Base-by-base conservation (phyloP, 2,113 vertebrate genomes). In the Cairina moschata region DNA sequence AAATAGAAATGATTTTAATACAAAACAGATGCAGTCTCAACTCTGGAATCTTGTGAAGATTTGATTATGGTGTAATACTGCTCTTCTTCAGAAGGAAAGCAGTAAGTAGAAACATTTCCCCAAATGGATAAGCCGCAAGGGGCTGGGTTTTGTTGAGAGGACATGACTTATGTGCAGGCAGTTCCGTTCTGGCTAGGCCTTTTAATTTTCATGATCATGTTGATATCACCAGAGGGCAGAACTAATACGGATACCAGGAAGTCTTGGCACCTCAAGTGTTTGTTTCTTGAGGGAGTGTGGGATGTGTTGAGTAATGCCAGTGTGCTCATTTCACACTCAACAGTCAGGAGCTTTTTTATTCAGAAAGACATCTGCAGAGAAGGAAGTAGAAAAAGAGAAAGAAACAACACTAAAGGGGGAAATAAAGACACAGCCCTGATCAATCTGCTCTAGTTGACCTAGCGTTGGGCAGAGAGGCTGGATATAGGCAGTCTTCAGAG, bases 191-290 rank as follows among this genome's bases (percentile, higher is more conserved):
- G 66, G 26, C 17, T 22, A 34, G 18, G 69, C 34, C 28, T 92
- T 91, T 31, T 3, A 6, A 6, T 36, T 50, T 36, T 87, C 6
- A 1, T 20, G 25, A 13, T 38, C 0, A 1, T 0, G 0, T 75
- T 93, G 58, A 16, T 34, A 48, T 86, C 46, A 32, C 22, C 32
- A 31, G 52, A 54, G 26, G 11, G 9, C 32, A 11, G 9, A 11
- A 21, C 3, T 11, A 28, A 36, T 36, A 36, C 38, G 11, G 6
- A 31, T 88, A 36, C 40, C 17, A 76, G 48, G 59, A 31, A 58
- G 5, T 68, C 32, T 76, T 88, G 25, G 10, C 63, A 87, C 25
- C 52, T 82, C 9, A 48, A 13, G 36, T 28, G 31, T 86, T 92
- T 76, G 26, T 83, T 92, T 77, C 69, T 67, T 86, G 40, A 31